Percentiles rank a stretch among this genome's conserved stretches.
These are phyloP conservation scores for Moxostoma hubbsi DNA, from an alignment of 2,797 vertebrate species.

Conservation along the genomic window DNA sequence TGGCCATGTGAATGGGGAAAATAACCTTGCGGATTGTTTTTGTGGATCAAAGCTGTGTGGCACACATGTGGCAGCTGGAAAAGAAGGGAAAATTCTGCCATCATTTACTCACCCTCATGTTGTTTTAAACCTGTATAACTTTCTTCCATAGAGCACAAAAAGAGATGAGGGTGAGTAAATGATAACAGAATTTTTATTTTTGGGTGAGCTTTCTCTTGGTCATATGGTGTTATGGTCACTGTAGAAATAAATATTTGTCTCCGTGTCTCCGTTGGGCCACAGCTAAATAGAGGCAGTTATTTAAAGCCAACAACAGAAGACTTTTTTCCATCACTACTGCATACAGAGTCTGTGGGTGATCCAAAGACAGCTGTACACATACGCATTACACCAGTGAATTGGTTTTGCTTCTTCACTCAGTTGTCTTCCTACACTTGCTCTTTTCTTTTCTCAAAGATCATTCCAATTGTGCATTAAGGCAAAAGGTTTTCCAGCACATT, in stretches of 20 bases:
- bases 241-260: conserved; percentile 32
- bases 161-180: no score
- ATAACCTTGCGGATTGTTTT: conserved; percentile 28
- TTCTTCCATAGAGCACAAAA: no score
- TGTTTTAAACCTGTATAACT: no score
- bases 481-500: no score
- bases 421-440: no score
- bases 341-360: conserved; percentile 43
- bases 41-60: conserved; percentile 12
- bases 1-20: conserved; percentile 56
- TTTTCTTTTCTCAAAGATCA: no score
- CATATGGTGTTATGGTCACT: conserved; percentile 19
- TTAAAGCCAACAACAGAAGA: conserved; percentile 48
- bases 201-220: no score
- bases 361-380: conserved; percentile 50
- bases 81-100: not conserved
- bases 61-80: conserved; percentile 24
- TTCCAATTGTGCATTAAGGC: no score
- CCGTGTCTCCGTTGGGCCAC: conserved; percentile 42
- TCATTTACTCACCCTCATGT: no score
- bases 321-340: conserved; percentile 50
- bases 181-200: no score
- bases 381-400: conserved; percentile 10
- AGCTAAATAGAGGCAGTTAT: conserved; percentile 54
- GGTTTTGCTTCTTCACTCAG: conserved; percentile 2